Evolutionary conservation across 2,113 vertebrate species (phyloP).

Genomic region (Rhea americana): DNA sequence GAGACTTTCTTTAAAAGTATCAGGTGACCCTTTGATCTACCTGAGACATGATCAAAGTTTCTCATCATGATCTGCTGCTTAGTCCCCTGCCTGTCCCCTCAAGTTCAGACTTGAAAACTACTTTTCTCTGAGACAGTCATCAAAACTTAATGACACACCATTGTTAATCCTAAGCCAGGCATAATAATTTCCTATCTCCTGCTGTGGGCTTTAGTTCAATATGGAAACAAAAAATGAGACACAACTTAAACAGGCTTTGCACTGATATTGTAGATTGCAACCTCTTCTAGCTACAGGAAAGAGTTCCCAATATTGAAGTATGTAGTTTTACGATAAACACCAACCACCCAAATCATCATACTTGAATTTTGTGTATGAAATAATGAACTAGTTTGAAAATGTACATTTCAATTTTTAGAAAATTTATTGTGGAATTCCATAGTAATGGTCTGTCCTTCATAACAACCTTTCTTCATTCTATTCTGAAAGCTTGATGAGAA

Average conservation of each 20-base stretch:
- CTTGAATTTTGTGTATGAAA: background rate
- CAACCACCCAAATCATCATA: background rate
- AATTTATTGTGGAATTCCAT: background rate
- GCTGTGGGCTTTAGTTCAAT: background rate
- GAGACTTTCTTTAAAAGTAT: constrained; percentile 16
- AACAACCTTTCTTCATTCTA: background rate
- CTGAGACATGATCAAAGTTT: constrained; percentile 36
- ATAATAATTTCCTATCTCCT: constrained; percentile 42
- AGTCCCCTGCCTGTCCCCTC: background rate
- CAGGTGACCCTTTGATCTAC: constrained; percentile 50
- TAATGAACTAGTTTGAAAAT: background rate
- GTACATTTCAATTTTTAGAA: background rate
- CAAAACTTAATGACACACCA: constrained; percentile 18
- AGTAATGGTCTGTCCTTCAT: background rate
- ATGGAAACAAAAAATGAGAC: constrained; percentile 2
- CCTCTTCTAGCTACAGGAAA: constrained; percentile 3
- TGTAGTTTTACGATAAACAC: background rate
- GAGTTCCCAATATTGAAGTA: background rate
- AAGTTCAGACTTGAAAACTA: constrained; percentile 27
- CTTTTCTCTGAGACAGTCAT: constrained; percentile 22
- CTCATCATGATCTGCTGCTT: background rate
- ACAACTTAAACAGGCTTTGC: background rate
- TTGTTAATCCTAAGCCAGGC: constrained; percentile 16
- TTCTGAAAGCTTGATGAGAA: background rate
- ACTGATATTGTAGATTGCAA: background rate